Percentiles rank a stretch among this genome's conserved stretches.
Evolutionary conservation across 2,888 invertebrate genomes (phyloP).

Genomic region (Mycalesis mineus): DNA sequence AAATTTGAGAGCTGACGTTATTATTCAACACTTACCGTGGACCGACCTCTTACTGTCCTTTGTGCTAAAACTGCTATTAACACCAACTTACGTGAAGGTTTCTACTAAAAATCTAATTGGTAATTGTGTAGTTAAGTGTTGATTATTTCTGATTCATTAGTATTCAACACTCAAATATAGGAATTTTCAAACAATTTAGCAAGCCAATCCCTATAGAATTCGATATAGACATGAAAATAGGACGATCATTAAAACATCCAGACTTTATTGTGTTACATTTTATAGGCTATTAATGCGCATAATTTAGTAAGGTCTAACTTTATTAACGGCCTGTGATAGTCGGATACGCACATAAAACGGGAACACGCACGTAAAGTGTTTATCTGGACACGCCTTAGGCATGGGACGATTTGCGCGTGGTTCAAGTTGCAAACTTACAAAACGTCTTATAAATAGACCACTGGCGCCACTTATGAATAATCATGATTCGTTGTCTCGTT

Average conservation of each 20-base stretch:
- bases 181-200: too few species aligned
- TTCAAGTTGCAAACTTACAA: conserved; percentile 20
- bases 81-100: too few species aligned
- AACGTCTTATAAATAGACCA: too few species aligned
- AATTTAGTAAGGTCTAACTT: conserved; percentile 21
- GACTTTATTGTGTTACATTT: conserved; percentile 3
- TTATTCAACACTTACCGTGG: too few species aligned
- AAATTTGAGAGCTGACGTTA: too few species aligned
- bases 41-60: too few species aligned
- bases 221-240: neutral
- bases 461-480: too few species aligned
- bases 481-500: too few species aligned
- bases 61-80: too few species aligned
- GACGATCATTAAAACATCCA: neutral
- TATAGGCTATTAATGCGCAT: conserved; percentile 18
- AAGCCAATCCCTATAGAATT: neutral
- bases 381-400: conserved; percentile 64
- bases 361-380: conserved; percentile 64
- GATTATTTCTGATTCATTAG: too few species aligned
- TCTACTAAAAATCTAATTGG: too few species aligned
- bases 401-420: conserved; percentile 37
- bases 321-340: conserved; percentile 45
- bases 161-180: neutral
- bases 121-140: too few species aligned
- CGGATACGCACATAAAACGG: conserved; percentile 60